phyloP scores from a whole-genome alignment of 1,140 invertebrate genomes.

The Drosophila ananassae region DNA sequence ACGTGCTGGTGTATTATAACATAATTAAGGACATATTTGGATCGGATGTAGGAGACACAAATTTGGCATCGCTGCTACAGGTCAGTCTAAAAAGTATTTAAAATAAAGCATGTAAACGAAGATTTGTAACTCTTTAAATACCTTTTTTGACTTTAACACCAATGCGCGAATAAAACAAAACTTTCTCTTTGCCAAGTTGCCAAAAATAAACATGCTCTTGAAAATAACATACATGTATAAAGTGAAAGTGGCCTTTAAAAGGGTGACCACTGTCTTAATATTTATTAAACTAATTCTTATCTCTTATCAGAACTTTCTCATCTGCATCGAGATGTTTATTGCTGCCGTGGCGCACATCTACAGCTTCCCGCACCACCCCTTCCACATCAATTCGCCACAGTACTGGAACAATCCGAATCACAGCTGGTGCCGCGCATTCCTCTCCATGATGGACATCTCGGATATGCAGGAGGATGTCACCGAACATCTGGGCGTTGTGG shows the following conservation, averaged over 20 bases:
- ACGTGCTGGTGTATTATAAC: constrained; percentile 91
- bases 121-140: no score
- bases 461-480: constrained; percentile 96
- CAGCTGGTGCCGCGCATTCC: constrained; percentile 87
- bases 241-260: not conserved
- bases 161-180: not conserved
- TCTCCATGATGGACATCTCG: constrained; percentile 97
- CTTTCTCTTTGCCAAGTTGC: constrained; percentile 7
- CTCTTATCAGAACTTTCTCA: constrained; percentile 92
- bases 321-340: constrained; percentile 99
- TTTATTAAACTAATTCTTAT: not conserved
- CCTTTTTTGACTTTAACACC: not conserved
- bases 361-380: constrained; percentile 96
- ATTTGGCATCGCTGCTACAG: constrained; percentile 91
- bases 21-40: constrained; percentile 88
- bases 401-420: constrained; percentile 82
- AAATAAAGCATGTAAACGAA: no score
- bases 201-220: not conserved
- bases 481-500: constrained; percentile 95
- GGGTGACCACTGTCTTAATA: not conserved
- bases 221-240: not conserved
- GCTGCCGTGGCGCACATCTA: constrained; percentile 97
- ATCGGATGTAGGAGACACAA: constrained; percentile 85
- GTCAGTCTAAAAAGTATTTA: constrained; percentile 83
- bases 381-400: constrained; percentile 84